Evolutionary conservation across 2,113 vertebrate genomes (phyloP).

Genomic region (Desmodus rotundus): DNA sequence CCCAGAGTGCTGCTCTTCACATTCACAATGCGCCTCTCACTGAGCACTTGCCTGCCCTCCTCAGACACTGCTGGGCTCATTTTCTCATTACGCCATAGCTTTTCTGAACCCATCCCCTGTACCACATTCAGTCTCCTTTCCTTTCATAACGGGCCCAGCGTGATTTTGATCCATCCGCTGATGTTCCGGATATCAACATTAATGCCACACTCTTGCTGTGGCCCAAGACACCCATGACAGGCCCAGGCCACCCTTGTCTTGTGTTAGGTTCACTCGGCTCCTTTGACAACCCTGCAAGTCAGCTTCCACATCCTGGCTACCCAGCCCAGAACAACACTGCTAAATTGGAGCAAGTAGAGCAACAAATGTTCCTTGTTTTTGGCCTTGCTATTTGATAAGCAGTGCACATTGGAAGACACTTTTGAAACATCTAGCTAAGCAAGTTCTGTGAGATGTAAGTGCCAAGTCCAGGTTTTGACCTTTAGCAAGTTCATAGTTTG

Average conservation of each 20-base stretch:
- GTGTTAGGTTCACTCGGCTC: not conserved
- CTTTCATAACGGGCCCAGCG: not conserved
- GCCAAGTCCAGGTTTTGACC: constrained; percentile 75
- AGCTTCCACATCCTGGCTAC: not conserved
- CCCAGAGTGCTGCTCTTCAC: not conserved
- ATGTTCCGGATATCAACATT: not conserved
- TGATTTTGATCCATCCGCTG: not conserved
- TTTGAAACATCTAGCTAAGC: constrained; percentile 69
- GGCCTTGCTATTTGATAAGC: constrained; percentile 56
- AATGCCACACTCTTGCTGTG: not conserved
- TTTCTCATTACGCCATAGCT: not conserved
- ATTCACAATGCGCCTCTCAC: not conserved
- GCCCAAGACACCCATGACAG: not conserved
- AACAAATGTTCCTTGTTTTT: constrained; percentile 57
- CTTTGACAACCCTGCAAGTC: not conserved
- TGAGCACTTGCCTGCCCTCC: not conserved
- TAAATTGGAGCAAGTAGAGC: constrained; percentile 40
- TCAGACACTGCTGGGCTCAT: not conserved
- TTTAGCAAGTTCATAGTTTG: constrained; percentile 55
- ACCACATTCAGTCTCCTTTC: not conserved
- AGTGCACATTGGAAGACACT: constrained; percentile 51
- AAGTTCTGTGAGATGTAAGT: constrained; percentile 42
- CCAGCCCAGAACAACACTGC: not conserved
- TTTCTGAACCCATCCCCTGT: not conserved
- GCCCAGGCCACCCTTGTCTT: not conserved